Conservation (phyloP, 2,797 vertebrate genomes). For the Emys orbicularis region DNA sequence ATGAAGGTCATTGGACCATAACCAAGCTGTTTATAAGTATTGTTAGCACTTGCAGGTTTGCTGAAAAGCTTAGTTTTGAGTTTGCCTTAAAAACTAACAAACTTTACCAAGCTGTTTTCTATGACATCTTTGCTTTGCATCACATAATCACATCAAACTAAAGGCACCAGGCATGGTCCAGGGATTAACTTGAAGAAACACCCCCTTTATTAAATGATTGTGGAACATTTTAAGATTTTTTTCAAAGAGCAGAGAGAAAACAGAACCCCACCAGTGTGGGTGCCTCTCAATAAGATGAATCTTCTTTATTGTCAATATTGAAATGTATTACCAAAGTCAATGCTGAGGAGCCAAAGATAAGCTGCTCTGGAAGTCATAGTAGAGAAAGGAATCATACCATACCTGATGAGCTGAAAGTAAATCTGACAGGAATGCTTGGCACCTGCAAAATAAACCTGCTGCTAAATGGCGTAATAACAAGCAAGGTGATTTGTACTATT, state of each 20-base stretch:
- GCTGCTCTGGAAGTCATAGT: background rate
- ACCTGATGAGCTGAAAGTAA: background rate
- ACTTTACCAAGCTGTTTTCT: background rate
- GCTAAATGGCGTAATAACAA: background rate
- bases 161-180: background rate
- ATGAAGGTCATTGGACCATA: background rate
- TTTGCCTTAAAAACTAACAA: background rate
- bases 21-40: background rate
- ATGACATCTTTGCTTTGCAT: background rate
- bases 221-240: background rate
- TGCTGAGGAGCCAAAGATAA: conserved; percentile 21
- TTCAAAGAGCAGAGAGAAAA: background rate
- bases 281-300: background rate
- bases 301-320: background rate
- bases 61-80: background rate
- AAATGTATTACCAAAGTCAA: background rate
- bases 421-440: background rate
- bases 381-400: background rate
- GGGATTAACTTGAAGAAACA: background rate
- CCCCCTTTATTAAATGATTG: background rate
- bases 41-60: background rate
- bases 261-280: fast-evolving
- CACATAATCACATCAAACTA: background rate
- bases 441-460: background rate
- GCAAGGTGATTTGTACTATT: background rate